Percentiles rank a stretch among this genome's conserved stretches.
Evolutionary conservation across 2,797 vertebrate species (phyloP).

Genomic region (Sylvia borin): DNA sequence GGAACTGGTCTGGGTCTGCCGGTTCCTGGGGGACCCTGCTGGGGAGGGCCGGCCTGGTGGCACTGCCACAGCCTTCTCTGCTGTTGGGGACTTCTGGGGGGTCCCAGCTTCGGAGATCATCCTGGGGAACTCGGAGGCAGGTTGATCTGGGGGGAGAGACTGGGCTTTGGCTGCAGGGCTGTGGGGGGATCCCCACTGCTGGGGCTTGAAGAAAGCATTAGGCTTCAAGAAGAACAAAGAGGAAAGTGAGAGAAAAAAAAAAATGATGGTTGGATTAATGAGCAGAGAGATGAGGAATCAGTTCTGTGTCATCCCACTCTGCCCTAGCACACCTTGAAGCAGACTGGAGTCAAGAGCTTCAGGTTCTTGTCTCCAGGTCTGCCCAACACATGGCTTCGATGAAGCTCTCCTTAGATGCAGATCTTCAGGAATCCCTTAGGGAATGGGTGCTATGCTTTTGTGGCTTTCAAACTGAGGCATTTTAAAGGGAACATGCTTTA

Average conservation of each 20-base stretch:
- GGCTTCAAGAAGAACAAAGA: constrained; percentile 42
- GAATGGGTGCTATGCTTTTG: neutral
- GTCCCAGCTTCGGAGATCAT: constrained; percentile 79
- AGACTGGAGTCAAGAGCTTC: neutral
- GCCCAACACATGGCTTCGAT: neutral
- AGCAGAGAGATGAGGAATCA: neutral
- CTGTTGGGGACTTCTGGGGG: constrained; percentile 74
- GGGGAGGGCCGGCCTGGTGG: constrained; percentile 90
- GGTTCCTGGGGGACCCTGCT: constrained; percentile 89
- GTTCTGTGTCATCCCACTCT: neutral
- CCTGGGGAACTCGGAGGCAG: constrained; percentile 64
- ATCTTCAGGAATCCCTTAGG: neutral
- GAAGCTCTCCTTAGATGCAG: neutral
- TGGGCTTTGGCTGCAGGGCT: constrained; percentile 76
- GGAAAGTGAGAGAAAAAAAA: neutral
- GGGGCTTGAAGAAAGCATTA: constrained; percentile 66
- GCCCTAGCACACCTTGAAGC: neutral
- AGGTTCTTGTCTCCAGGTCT: neutral
- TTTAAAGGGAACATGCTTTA: neutral
- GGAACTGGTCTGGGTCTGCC: constrained; percentile 90
- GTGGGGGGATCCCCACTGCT: constrained; percentile 66
- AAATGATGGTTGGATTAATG: neutral
- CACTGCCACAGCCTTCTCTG: constrained; percentile 56
- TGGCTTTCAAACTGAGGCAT: neutral
- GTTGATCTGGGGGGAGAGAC: constrained; percentile 76